A percentile compares a stretch with the other conserved stretches of the same genome.
phyloP scores from a whole-genome alignment of 2,797 vertebrate species.

The Taeniopygia guttata region DNA sequence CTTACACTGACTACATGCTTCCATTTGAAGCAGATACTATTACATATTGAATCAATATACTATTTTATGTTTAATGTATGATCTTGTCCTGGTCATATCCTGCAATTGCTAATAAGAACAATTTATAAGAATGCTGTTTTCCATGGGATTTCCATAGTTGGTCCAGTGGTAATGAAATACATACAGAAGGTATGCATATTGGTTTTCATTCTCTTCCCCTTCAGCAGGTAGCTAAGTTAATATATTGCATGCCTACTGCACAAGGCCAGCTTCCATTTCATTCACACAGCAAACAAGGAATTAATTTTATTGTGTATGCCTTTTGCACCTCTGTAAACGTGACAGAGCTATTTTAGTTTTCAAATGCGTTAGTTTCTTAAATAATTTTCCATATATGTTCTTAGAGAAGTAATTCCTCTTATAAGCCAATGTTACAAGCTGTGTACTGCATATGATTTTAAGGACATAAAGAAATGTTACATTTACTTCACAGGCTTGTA shows the following conservation, averaged over 20 bases:
- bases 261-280: not conserved
- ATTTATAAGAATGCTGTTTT: not conserved
- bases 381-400: not conserved
- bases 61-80: not conserved
- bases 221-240: not conserved
- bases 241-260: not conserved
- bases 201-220: not conserved
- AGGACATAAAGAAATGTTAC: not conserved
- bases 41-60: not conserved
- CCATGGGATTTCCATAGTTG: not conserved
- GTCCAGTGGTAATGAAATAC: not conserved
- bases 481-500: not conserved
- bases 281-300: not conserved
- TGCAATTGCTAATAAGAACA: not conserved
- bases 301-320: not conserved
- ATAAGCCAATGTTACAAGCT: not conserved
- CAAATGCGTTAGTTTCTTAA: not conserved
- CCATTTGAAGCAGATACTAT: not conserved
- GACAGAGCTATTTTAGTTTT: not conserved
- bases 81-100: not conserved
- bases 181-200: rapidly evolving
- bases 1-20: not conserved
- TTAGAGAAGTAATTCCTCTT: not conserved
- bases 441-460: not conserved
- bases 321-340: not conserved